A percentile compares a stretch with the other conserved stretches of the same genome.
Evolutionary conservation across 2,888 invertebrate species (phyloP).

Genomic region (Calliscelio sp.): DNA sequence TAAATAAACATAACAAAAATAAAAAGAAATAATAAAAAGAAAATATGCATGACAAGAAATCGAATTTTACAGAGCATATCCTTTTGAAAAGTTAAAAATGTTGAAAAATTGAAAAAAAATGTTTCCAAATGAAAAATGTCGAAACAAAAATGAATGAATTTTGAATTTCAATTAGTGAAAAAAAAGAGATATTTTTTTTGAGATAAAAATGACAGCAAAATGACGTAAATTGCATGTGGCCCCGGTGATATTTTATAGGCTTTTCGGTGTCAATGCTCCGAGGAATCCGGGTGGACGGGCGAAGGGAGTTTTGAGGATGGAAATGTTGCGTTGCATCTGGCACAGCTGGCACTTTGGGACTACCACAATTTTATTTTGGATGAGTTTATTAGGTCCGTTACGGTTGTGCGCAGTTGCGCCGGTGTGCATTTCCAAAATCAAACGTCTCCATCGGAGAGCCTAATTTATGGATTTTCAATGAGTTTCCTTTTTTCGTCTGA

Average conservation of each 20-base stretch:
- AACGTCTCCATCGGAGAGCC: conserved; percentile 28
- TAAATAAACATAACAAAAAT: no score
- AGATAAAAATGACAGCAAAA: no score
- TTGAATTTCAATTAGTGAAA: no score
- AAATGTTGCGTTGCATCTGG: conserved; percentile 54
- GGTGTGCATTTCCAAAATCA: conserved; percentile 41
- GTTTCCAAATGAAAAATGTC: no score
- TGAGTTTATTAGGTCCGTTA: conserved; percentile 62
- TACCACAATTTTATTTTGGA: conserved; percentile 52
- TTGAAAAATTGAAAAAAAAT: no score
- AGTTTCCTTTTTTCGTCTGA: conserved; percentile 2
- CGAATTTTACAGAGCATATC: no score
- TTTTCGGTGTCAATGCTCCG: conserved; percentile 51
- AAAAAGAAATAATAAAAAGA: no score
- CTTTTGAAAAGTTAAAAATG: no score
- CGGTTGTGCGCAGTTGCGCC: conserved; percentile 40
- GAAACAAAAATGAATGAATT: no score
- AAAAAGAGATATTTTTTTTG: no score
- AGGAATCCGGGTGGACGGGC: conserved; percentile 35
- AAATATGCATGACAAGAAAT: no score
- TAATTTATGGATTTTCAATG: conserved; percentile 43
- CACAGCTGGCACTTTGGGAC: conserved; percentile 66
- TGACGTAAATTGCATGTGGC: conserved; percentile 2
- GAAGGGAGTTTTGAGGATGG: conserved; percentile 43
- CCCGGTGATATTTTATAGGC: conserved; percentile 25